Evolutionary conservation across 1,140 invertebrate species (phyloP).

Genomic region (Metaphire vulgaris): DNA sequence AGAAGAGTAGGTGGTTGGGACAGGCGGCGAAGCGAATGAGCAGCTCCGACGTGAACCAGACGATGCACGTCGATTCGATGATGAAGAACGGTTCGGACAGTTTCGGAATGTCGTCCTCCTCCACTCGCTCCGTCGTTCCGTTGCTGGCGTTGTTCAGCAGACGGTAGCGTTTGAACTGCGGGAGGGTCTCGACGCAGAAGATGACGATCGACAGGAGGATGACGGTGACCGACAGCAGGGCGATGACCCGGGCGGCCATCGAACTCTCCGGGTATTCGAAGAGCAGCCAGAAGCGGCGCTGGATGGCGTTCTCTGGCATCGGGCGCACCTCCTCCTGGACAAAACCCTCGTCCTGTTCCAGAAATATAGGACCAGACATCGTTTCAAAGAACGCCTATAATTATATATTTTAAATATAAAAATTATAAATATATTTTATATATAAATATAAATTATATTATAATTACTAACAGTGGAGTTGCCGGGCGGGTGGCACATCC

Average conservation of each 20-base stretch:
- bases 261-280: too few relatives aligned
- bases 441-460: too few relatives aligned
- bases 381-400: too few relatives aligned
- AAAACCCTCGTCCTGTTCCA: slow-evolving; percentile 48
- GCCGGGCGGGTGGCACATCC: too few relatives aligned
- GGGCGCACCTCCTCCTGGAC: slow-evolving; percentile 38
- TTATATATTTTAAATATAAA: too few relatives aligned
- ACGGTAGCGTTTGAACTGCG: slow-evolving; percentile 94
- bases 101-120: slow-evolving; percentile 53
- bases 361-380: too few relatives aligned
- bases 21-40: slow-evolving; percentile 39
- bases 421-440: too few relatives aligned
- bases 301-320: slow-evolving; percentile 38
- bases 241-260: slow-evolving; percentile 94
- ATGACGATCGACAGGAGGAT: slow-evolving; percentile 96
- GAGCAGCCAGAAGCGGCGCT: slow-evolving; percentile 57
- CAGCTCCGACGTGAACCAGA: slow-evolving; percentile 51
- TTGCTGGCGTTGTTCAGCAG: slow-evolving; percentile 18
- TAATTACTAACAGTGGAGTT: too few relatives aligned
- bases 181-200: slow-evolving; percentile 98
- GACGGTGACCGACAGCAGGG: slow-evolving; percentile 98
- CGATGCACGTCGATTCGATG: slow-evolving; percentile 51
- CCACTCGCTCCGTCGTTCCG: slow-evolving; percentile 20
- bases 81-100: slow-evolving; percentile 50
- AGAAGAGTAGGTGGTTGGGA: slow-evolving; percentile 51